Base-by-base conservation (phyloP, 2,113 vertebrate species). In the Rhinopithecus roxellana region DNA sequence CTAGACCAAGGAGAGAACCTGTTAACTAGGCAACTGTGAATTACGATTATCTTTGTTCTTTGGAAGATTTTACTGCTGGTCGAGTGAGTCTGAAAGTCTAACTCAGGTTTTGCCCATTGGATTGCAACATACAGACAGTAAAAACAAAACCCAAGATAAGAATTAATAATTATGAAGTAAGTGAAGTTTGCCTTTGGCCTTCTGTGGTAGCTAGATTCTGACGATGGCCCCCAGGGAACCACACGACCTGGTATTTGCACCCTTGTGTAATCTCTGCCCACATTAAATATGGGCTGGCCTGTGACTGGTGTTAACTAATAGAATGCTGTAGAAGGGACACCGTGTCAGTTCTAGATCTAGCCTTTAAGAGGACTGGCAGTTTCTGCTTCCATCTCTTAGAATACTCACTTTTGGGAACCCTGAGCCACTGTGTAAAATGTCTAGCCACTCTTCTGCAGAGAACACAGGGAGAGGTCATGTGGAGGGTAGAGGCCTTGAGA, bases 1-100 rank as follows among this genome's bases (percentile, higher is more conserved):
- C 57, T 72, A 93, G 72, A 84, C 87, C 17, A 43, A 7, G 43
- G 70, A 90, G 55, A 92, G 57, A 85, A 5, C 32, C 27, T 85
- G 43, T 78, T 74, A 94, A 82, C 61, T 77, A 52, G 59, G 27
- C 20, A 70, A 23, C n/a, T 75, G 6, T 92, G 72, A 86, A 70
- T 93, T 92, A 35, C 11, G 10, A n/a, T 52, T 64, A 69, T 84
- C 57, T 96, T 90, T 92, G 57, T 91, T 85, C 27, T 95, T 81
- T 82, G 59, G 45, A 74, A 89, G 43, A 92, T 81, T 86, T 78
- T 79, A 11, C 9, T 95, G 32, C 38, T 92, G 48, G 13, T 85
- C 61, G 13, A 89, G 23, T 90, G 64, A 77, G 12, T 72, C 40
- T 67, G 35, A 45, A 45, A 38, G 57, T 81, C 27, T 92, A 78